Percentiles rank a stretch among this genome's conserved stretches.
Evolutionary conservation across 2,113 vertebrate genomes (phyloP).

Genomic region (Trichechus manatus): DNA sequence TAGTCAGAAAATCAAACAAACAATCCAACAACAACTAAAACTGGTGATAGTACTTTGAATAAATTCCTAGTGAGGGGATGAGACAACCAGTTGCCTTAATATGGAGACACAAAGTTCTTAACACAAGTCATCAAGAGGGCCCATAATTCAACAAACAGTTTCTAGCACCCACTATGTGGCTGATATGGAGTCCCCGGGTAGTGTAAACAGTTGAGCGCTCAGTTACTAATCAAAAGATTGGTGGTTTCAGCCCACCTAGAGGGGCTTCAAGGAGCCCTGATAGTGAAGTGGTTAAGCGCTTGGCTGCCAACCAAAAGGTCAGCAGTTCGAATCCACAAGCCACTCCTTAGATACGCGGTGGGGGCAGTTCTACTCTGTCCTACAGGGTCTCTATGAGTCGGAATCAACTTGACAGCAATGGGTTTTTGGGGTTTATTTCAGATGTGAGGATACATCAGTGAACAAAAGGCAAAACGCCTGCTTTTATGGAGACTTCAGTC

Average conservation of each 20-base stretch:
- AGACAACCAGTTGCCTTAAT: background rate
- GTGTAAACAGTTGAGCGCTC: background rate
- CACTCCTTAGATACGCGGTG: no score
- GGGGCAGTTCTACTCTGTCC: no score
- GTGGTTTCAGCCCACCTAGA: background rate
- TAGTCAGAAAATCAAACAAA: background rate
- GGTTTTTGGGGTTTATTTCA: background rate
- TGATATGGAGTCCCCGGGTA: background rate
- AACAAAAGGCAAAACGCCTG: background rate
- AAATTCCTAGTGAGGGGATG: background rate
- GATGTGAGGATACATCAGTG: background rate
- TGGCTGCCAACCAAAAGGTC: no score
- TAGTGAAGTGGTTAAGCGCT: no score
- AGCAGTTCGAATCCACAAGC: no score
- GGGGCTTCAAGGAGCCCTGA: no score
- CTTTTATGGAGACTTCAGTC: background rate
- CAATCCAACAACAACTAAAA: no score
- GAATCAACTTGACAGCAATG: no score
- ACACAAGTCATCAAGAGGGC: background rate
- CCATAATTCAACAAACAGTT: background rate
- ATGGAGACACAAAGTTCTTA: background rate
- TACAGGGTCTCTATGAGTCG: no score
- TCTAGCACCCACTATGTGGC: background rate
- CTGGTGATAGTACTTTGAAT: accelerated
- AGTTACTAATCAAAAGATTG: background rate